Base-by-base conservation (phyloP, 2,113 vertebrate species). In the Hydrolagus affinis region DNA sequence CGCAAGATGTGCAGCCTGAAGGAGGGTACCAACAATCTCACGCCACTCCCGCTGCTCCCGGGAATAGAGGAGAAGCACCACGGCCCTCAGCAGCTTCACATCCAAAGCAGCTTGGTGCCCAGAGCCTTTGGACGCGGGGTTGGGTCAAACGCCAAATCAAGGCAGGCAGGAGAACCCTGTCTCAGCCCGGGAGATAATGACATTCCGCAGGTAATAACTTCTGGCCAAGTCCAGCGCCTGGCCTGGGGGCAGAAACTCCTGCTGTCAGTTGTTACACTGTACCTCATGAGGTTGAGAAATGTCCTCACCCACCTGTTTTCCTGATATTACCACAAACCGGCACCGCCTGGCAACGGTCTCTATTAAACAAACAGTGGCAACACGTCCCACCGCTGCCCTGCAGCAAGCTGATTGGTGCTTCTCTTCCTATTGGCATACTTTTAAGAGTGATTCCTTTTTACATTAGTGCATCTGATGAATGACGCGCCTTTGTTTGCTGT, bases 31-130 rank as follows among this genome's bases (percentile, higher is more conserved):
- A n/a, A 44, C 44, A 44, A 44, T 6, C 2, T 6, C 44, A 44
- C 6, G 2, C 44, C 44, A 44, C 44, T 44, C 2, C 6, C 6
- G 1, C 44, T 44, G 60, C 60, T 83, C 62, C 78, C 8, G 44
- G 25, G 30, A 56, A 8, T 83, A 25, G 60, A 66, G 78, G 78
- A 66, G 60, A 32, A 83, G 78, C 78, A 75, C 62, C 66, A 28
- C 78, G 59, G 78, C 78, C 78, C 66, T 62, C 62, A 64, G 78
- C 78, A 28, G 78, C 78, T 62, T 83, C 60, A 25, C 62, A 83
- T 83, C 66, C 59, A n/a, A 60, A 83, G 62, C 59, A 23, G 30
- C 0, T 21, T 83, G 77, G 77, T 60, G 62, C 28, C 25, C 66
- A 14, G 25, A 83, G 66, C 15, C 30, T 60, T 83, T 68, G 8